Evolutionary conservation across 2,797 vertebrate genomes (phyloP).

Genomic region (Bovichtus variegatus): DNA sequence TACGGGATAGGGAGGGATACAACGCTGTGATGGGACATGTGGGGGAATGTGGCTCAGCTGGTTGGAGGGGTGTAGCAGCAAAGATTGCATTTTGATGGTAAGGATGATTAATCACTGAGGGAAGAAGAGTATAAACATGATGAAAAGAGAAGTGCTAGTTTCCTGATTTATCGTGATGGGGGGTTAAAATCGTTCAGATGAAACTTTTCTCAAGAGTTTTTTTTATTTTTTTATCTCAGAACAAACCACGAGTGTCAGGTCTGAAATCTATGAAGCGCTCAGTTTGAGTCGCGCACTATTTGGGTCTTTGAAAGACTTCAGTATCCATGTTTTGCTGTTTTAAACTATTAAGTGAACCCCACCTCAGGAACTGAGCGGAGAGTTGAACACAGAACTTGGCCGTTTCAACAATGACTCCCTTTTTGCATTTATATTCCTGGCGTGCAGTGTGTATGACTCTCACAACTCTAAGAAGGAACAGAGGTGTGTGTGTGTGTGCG

Average conservation of each 20-base stretch:
- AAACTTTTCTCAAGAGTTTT: constrained; percentile 20
- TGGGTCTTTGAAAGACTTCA: constrained; percentile 51
- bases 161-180: constrained; percentile 1
- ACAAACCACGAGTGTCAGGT: constrained; percentile 13
- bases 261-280: constrained; percentile 18
- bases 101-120: constrained; percentile 46
- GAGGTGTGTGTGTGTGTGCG: constrained; percentile 38
- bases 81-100: constrained; percentile 43
- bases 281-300: constrained; percentile 17
- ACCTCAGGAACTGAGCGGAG: constrained; percentile 41
- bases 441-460: constrained; percentile 45
- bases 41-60: constrained; percentile 30
- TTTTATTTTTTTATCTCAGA: constrained; percentile 22
- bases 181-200: neutral
- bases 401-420: constrained; percentile 72
- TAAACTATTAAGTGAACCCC: constrained; percentile 54
- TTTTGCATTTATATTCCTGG: constrained; percentile 73
- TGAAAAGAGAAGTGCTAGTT: constrained; percentile 18
- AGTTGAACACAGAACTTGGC: constrained; percentile 52
- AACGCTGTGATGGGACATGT: constrained; percentile 29
- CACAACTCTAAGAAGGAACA: constrained; percentile 47
- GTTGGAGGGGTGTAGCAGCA: constrained; percentile 41
- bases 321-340: constrained; percentile 51
- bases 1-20: constrained; percentile 18
- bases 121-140: constrained; percentile 31